Evolutionary conservation across 1,140 invertebrate genomes (phyloP).

Genomic region (Leptopilina boulardi): DNA sequence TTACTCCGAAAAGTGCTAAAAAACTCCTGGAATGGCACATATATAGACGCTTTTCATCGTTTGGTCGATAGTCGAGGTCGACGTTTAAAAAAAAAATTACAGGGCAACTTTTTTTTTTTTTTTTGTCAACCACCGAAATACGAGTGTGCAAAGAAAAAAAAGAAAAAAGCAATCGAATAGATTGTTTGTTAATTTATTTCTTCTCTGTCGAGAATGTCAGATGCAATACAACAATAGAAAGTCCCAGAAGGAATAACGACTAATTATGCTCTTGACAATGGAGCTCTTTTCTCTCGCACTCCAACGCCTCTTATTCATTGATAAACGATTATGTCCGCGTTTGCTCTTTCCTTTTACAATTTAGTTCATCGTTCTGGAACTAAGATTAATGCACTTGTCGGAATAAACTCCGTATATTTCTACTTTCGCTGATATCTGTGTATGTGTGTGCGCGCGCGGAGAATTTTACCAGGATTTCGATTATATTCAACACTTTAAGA

Average conservation of each 20-base stretch:
- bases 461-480: not conserved
- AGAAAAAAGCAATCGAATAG: not conserved
- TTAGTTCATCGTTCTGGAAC: slow-evolving; percentile 16
- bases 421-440: not conserved
- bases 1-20: no score
- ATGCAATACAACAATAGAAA: slow-evolving; percentile 15
- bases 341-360: slow-evolving; percentile 27
- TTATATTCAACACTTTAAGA: not conserved
- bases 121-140: not conserved
- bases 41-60: slow-evolving; percentile 35
- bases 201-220: not conserved
- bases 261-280: slow-evolving; percentile 16
- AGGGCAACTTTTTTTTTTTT: slow-evolving; percentile 5
- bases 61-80: slow-evolving; percentile 68
- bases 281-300: not conserved
- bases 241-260: slow-evolving; percentile 11
- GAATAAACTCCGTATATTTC: not conserved
- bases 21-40: no score
- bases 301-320: slow-evolving; percentile 3
- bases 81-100: slow-evolving; percentile 55
- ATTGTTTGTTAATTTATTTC: slow-evolving; percentile 12
- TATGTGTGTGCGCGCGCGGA: no score
- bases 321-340: slow-evolving; percentile 21
- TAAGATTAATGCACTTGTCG: slow-evolving; percentile 28
- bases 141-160: not conserved